These are phyloP conservation scores for Natator depressus DNA, from an alignment of 2,113 vertebrate genomes.

Conservation along the genomic window DNA sequence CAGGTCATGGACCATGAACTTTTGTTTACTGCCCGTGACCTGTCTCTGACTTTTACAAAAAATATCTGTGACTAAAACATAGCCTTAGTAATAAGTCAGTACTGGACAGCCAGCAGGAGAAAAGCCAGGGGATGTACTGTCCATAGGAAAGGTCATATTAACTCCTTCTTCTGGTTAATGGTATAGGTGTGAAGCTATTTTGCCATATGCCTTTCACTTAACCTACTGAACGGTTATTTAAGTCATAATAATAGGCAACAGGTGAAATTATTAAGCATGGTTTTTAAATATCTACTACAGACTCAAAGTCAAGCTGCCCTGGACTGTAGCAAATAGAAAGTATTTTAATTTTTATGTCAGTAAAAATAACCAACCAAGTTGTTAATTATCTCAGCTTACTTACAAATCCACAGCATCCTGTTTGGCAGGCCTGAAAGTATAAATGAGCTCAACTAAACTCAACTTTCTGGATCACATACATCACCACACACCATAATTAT, in stretches of 20 bases:
- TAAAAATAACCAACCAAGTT: background rate
- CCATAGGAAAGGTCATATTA: background rate
- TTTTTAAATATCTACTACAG: background rate
- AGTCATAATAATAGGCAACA: background rate
- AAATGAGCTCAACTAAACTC: too few relatives aligned
- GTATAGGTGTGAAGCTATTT: background rate
- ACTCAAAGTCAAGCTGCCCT: background rate
- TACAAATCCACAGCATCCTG: too few relatives aligned
- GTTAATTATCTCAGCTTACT: too few relatives aligned
- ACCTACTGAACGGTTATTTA: background rate
- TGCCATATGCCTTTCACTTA: background rate
- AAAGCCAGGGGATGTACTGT: background rate
- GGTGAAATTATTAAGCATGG: background rate
- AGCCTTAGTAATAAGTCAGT: background rate
- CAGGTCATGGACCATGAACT: too few relatives aligned
- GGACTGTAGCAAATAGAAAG: background rate
- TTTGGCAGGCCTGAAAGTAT: too few relatives aligned
- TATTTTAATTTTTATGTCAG: slow-evolving; percentile 22
- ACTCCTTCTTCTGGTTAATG: background rate
- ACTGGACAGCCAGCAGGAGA: background rate
- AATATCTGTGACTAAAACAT: too few relatives aligned
- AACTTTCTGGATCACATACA: background rate
- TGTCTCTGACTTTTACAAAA: too few relatives aligned
- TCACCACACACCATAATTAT: background rate
- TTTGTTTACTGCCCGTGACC: too few relatives aligned